These are phyloP conservation scores for Aldrovandia affinis DNA, from an alignment of 2,797 vertebrate genomes.

Conservation along the genomic window DNA sequence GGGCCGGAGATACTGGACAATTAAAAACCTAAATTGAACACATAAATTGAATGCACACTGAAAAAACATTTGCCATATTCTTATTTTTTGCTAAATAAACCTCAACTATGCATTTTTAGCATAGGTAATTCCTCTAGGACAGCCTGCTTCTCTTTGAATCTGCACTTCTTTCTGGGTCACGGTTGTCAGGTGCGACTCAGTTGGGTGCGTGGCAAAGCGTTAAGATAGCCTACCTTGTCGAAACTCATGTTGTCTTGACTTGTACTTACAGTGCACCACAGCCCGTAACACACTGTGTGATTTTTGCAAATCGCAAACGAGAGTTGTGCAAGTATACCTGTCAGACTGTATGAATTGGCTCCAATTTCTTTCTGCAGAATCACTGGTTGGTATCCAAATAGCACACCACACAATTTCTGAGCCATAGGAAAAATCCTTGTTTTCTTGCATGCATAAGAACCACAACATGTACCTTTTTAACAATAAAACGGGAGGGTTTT, in stretches of 20 bases:
- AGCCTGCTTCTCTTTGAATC: neutral
- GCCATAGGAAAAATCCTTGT: neutral
- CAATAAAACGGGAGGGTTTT: no score
- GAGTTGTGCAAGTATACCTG: neutral
- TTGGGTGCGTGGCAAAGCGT: neutral
- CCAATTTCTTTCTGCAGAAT: slow-evolving; percentile 1
- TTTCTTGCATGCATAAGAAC: neutral
- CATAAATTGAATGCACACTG: neutral
- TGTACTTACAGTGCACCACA: neutral
- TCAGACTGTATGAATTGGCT: neutral
- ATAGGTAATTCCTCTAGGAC: neutral
- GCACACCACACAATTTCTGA: neutral
- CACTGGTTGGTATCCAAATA: neutral
- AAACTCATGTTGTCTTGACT: neutral
- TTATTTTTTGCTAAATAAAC: neutral
- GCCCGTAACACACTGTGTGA: neutral
- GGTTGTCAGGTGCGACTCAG: slow-evolving; percentile 12
- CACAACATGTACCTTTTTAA: no score
- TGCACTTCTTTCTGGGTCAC: neutral
- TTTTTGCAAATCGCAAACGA: neutral
- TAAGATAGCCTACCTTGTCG: neutral
- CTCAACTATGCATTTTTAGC: neutral
- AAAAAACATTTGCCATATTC: neutral
- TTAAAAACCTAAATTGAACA: neutral
- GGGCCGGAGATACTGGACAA: no score